A percentile compares a stretch with the other conserved stretches of the same genome.
Evolutionary conservation across 2,797 vertebrate genomes (phyloP).

Genomic region (Urophycis tenuis): DNA sequence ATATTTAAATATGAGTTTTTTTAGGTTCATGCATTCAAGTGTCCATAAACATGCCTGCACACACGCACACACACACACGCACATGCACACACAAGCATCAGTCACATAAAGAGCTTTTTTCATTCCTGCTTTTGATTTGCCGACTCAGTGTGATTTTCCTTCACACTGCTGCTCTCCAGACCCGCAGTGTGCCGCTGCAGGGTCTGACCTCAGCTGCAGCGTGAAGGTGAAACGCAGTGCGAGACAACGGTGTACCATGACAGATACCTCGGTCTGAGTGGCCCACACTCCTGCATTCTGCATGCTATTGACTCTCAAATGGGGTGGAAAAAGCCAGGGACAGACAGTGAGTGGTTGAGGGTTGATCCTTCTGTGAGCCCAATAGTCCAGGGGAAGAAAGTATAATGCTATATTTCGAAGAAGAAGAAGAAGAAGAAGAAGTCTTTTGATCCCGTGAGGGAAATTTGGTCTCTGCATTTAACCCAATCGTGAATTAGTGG

Average conservation of each 20-base stretch:
- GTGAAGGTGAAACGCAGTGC: not conserved
- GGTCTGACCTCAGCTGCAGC: constrained; percentile 40
- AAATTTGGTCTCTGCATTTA: no score
- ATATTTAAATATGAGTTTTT: not conserved
- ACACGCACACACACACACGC: not conserved
- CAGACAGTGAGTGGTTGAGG: not conserved
- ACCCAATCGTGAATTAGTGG: no score
- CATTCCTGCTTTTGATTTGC: not conserved
- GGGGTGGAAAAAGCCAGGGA: not conserved
- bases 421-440: no score
- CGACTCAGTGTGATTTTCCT: no score
- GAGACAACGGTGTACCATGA: not conserved
- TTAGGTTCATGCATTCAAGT: not conserved
- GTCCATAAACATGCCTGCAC: not conserved
- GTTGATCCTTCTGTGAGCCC: not conserved
- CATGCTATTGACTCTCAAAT: not conserved
- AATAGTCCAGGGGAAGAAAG: no score
- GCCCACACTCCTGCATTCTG: not conserved
- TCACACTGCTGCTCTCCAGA: constrained; percentile 11
- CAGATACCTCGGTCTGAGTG: not conserved
- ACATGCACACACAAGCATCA: no score
- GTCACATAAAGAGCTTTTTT: not conserved
- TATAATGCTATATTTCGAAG: no score
- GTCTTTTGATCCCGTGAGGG: no score
- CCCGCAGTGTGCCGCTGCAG: constrained; percentile 50